A percentile compares a stretch with the other conserved stretches of the same genome.
Evolutionary conservation across 2,888 invertebrate genomes (phyloP).

Genomic region (Andrena dorsata): DNA sequence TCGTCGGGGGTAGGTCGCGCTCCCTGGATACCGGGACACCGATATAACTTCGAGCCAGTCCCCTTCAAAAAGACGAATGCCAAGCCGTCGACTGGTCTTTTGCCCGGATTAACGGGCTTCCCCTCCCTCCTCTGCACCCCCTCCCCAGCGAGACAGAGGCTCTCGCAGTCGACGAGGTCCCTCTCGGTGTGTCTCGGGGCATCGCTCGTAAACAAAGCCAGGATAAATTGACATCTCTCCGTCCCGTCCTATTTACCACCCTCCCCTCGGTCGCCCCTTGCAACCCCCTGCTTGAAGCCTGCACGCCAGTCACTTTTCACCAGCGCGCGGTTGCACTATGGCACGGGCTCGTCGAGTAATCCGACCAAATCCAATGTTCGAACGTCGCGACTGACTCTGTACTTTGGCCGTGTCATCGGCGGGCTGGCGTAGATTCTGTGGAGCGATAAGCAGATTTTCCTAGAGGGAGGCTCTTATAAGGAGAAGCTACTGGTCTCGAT

Average conservation of each 20-base stretch:
- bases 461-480: too few relatives aligned
- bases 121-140: constrained; percentile 7
- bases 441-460: too few relatives aligned
- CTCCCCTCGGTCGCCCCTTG: constrained; percentile 28
- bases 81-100: constrained; percentile 71
- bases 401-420: constrained; percentile 25
- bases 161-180: constrained; percentile 32
- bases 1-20: constrained; percentile 49
- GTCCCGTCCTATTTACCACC: constrained; percentile 56
- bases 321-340: constrained; percentile 25
- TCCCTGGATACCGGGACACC: constrained; percentile 48
- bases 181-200: constrained; percentile 55
- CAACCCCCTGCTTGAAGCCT: constrained; percentile 13
- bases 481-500: too few relatives aligned
- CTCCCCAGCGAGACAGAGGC: constrained; percentile 20
- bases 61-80: constrained; percentile 69
- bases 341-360: constrained; percentile 46
- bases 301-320: constrained; percentile 35
- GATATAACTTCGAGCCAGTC: constrained; percentile 64
- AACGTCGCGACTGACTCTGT: constrained; percentile 33
- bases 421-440: background rate
- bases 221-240: constrained; percentile 75
- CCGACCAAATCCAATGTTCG: constrained; percentile 46
- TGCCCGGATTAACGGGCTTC: constrained; percentile 73
- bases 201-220: constrained; percentile 78